Conservation (phyloP, 2,113 vertebrate species). For the Mixornis gularis region DNA sequence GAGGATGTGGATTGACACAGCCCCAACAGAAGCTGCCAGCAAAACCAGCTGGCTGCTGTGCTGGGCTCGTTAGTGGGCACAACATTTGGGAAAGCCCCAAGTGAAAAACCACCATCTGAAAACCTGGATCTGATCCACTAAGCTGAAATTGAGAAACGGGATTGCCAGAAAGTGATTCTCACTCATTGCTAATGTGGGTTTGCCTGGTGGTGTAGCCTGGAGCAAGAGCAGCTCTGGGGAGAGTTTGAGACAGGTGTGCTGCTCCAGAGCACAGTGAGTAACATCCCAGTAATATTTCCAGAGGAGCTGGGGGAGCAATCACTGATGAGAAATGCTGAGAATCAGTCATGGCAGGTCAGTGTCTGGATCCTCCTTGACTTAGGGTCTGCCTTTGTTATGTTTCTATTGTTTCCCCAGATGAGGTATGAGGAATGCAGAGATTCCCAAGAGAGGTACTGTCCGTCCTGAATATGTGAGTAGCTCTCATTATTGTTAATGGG, state of each 20-base stretch:
- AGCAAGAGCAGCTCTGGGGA: not conserved
- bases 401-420: not conserved
- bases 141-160: not conserved
- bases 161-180: not conserved
- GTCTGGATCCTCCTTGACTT: not conserved
- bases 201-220: not conserved
- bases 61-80: not conserved
- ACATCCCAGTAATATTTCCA: not conserved
- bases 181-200: accelerated
- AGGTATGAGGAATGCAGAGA: not conserved
- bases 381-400: not conserved
- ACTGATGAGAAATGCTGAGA: not conserved
- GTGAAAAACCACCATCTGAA: not conserved
- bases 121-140: not conserved
- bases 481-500: slow-evolving; percentile 56
- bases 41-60: not conserved
- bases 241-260: not conserved
- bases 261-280: not conserved
- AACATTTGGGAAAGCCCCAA: not conserved
- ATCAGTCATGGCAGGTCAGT: not conserved
- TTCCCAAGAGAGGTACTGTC: slow-evolving; percentile 12
- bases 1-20: not conserved
- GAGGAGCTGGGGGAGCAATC: not conserved
- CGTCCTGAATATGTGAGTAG: not conserved
- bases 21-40: not conserved